These are phyloP conservation scores for Petrolisthes manimaculis DNA, from an alignment of 2,888 invertebrate species.

Conservation along the genomic window DNA sequence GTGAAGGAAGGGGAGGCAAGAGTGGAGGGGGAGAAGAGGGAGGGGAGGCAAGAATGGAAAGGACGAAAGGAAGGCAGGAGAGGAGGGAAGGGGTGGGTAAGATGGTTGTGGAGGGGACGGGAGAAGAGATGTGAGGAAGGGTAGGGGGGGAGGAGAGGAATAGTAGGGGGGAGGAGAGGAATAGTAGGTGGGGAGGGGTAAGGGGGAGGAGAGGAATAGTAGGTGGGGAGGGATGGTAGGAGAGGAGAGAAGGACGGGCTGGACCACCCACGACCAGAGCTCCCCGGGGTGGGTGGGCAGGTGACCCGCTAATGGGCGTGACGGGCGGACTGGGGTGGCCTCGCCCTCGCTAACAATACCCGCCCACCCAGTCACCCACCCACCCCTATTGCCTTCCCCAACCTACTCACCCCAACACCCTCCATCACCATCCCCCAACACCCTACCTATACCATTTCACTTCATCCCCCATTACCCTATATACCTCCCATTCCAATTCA, in stretches of 20 bases:
- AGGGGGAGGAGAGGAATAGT: not conserved
- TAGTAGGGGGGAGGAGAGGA: not conserved
- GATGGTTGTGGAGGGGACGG: too few relatives aligned
- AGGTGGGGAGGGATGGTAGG: not conserved
- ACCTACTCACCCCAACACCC: not conserved
- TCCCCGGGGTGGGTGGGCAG: slow-evolving; percentile 33
- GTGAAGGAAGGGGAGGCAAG: not conserved
- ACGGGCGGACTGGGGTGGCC: slow-evolving; percentile 49
- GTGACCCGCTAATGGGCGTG: slow-evolving; percentile 60
- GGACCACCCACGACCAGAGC: slow-evolving; percentile 53
- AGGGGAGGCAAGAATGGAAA: too few relatives aligned
- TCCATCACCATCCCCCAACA: not conserved
- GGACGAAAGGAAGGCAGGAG: too few relatives aligned
- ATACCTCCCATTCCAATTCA: not conserved
- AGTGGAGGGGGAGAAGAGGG: too few relatives aligned
- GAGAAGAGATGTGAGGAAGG: too few relatives aligned
- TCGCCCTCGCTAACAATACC: slow-evolving; percentile 55
- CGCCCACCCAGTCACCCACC: slow-evolving; percentile 18
- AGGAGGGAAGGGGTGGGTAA: too few relatives aligned
- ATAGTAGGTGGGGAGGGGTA: too few relatives aligned
- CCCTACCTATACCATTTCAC: not conserved
- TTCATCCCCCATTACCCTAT: not conserved
- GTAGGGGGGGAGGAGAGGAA: too few relatives aligned
- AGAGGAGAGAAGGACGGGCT: not conserved
- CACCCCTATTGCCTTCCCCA: not conserved